phyloP scores from a whole-genome alignment of 1,140 invertebrate genomes.

The Ips typographus region DNA sequence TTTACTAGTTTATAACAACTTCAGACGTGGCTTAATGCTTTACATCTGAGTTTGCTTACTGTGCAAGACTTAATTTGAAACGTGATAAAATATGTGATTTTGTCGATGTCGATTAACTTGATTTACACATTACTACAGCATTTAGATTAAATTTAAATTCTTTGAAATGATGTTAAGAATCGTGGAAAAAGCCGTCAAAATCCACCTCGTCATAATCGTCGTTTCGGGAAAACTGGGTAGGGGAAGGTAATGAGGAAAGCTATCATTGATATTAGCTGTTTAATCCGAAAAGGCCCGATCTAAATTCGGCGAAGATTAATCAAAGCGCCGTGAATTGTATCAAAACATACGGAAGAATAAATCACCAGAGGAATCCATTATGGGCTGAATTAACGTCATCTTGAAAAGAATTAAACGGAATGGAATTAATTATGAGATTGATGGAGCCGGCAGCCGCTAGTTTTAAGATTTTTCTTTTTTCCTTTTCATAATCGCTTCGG shows the following conservation, averaged over 20 bases:
- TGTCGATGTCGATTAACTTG: no score
- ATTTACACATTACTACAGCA: no score
- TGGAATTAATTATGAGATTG: slow-evolving; percentile 55
- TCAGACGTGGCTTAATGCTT: no score
- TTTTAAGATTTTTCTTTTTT: slow-evolving; percentile 37
- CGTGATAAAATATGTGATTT: no score
- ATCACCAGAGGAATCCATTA: slow-evolving; percentile 51
- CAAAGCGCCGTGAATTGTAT: slow-evolving; percentile 41
- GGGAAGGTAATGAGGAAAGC: slow-evolving; percentile 4
- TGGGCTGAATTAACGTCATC: slow-evolving; percentile 53
- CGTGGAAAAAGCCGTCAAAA: no score
- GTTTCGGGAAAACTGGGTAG: no score
- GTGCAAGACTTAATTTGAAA: no score
- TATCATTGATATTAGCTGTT: slow-evolving; percentile 6
- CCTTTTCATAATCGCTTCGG: slow-evolving; percentile 13
- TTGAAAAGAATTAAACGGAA: slow-evolving; percentile 55
- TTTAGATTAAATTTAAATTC: no score
- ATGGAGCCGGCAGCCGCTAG: slow-evolving; percentile 43
- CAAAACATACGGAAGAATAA: slow-evolving; percentile 49
- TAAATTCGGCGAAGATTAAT: slow-evolving; percentile 28
- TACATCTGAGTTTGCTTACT: no score
- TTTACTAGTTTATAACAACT: no score
- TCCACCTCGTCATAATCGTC: no score
- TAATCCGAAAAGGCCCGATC: not conserved
- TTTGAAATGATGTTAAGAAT: no score